Evolutionary conservation across 2,797 vertebrate genomes (phyloP).

Genomic region (Philypnodon macrostomus): DNA sequence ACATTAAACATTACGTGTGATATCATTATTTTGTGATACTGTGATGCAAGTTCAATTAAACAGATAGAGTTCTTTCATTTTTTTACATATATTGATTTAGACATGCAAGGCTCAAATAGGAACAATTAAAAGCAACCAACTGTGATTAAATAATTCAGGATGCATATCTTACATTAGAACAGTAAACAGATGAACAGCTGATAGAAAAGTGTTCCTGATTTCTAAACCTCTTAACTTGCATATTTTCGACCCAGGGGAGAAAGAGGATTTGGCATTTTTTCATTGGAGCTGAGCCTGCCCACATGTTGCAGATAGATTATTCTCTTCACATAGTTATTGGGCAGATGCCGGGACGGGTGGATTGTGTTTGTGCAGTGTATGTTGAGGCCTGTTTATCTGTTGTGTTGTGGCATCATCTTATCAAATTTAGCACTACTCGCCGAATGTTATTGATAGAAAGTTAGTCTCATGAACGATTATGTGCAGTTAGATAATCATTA

Average conservation of each 20-base stretch:
- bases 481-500: no score
- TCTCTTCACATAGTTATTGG: no score
- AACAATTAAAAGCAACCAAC: no score
- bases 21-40: no score
- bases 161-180: no score
- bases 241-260: constrained; percentile 23
- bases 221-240: constrained; percentile 29
- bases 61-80: no score
- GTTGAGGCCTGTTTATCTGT: constrained; percentile 17
- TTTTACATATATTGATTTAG: no score
- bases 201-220: constrained; percentile 10
- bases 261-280: constrained; percentile 28
- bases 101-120: no score
- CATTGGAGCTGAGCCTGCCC: constrained; percentile 24
- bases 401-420: constrained; percentile 7
- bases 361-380: constrained; percentile 17
- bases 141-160: no score
- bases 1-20: no score
- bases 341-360: constrained; percentile 17
- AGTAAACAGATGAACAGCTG: constrained; percentile 31
- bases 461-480: constrained; percentile 12
- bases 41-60: no score
- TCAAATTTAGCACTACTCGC: constrained; percentile 8
- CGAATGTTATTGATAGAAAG: constrained; percentile 9
- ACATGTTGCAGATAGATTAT: constrained; percentile 48